Percentiles rank a stretch among this genome's conserved stretches.
These are phyloP conservation scores for Dipus sagitta DNA, from an alignment of 2,797 vertebrate species.

Conservation along the genomic window DNA sequence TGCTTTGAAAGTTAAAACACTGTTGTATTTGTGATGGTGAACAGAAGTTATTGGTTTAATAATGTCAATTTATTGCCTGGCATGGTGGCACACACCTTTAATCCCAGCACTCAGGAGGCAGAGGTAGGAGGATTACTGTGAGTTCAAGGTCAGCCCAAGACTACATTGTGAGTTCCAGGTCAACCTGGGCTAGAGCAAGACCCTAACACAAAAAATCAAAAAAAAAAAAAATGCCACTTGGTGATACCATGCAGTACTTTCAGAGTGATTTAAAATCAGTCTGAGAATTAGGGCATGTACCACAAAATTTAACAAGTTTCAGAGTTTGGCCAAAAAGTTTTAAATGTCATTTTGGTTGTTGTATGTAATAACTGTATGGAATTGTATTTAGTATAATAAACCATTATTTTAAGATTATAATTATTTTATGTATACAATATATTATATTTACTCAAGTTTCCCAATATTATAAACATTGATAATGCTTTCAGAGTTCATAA, in stretches of 20 bases:
- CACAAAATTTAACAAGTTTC: slow-evolving; percentile 26
- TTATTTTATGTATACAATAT: slow-evolving; percentile 41
- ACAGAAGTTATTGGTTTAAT: slow-evolving; percentile 66
- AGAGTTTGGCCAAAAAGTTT: slow-evolving; percentile 38
- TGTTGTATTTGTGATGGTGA: slow-evolving; percentile 38
- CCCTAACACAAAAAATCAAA: no score
- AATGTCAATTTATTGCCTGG: slow-evolving; percentile 8
- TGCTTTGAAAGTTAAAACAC: slow-evolving; percentile 58
- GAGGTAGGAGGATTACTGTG: no score
- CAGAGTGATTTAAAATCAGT: slow-evolving; percentile 41
- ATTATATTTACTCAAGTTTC: slow-evolving; percentile 34
- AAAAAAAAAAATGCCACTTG: not conserved
- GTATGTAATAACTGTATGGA: not conserved
- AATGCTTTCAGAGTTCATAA: not conserved
- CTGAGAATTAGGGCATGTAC: slow-evolving; percentile 25
- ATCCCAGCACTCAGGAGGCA: no score
- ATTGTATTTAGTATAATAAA: slow-evolving; percentile 9
- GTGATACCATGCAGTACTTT: not conserved
- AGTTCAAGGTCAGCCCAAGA: no score
- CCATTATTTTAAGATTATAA: slow-evolving; percentile 18
- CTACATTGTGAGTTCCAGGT: no score
- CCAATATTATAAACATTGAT: slow-evolving; percentile 9
- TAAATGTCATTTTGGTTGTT: slow-evolving; percentile 29
- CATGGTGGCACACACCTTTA: no score
- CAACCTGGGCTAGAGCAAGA: no score